phyloP scores from a whole-genome alignment of 2,888 invertebrate species.

The Malthinus seriepunctatus region DNA sequence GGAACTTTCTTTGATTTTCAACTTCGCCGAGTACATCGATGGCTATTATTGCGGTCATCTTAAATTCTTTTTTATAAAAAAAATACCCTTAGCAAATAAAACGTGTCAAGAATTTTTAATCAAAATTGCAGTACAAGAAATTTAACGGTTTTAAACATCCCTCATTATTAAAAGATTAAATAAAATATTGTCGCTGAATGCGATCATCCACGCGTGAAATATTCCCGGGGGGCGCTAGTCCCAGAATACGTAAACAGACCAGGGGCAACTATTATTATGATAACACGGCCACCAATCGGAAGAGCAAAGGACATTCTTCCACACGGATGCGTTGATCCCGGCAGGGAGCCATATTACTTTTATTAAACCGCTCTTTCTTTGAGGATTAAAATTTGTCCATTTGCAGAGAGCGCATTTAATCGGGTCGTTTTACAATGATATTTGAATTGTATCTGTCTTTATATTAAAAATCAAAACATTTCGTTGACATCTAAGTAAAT shows the following conservation, averaged over 20 bases:
- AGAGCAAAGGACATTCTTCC: slow-evolving; percentile 47
- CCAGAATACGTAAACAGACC: slow-evolving; percentile 41
- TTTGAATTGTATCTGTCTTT: slow-evolving; percentile 36
- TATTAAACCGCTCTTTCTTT: slow-evolving; percentile 39
- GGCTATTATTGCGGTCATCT: slow-evolving; percentile 23
- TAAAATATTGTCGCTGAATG: slow-evolving; percentile 43
- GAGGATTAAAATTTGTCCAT: slow-evolving; percentile 43
- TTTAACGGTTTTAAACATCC: slow-evolving; percentile 33
- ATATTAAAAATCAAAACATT: slow-evolving; percentile 46
- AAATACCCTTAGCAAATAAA: slow-evolving; percentile 10
- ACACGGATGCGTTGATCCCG: slow-evolving; percentile 46
- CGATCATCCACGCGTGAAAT: slow-evolving; percentile 44
- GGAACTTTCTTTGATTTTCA: slow-evolving; percentile 39
- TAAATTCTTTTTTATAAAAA: slow-evolving; percentile 6
- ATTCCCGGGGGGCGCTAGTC: slow-evolving; percentile 42
- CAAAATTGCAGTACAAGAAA: slow-evolving; percentile 31
- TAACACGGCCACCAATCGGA: slow-evolving; percentile 50
- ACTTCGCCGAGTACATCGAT: slow-evolving; percentile 33
- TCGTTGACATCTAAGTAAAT: slow-evolving; percentile 35
- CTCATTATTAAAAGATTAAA: slow-evolving; percentile 47
- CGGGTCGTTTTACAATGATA: slow-evolving; percentile 36
- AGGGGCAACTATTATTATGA: slow-evolving; percentile 48
- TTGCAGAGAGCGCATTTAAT: slow-evolving; percentile 41
- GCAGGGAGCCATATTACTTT: slow-evolving; percentile 39
- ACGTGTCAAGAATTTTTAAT: slow-evolving; percentile 15